Evolutionary conservation across 2,888 invertebrate genomes (phyloP).

Genomic region (Horisme vitalbata): DNA sequence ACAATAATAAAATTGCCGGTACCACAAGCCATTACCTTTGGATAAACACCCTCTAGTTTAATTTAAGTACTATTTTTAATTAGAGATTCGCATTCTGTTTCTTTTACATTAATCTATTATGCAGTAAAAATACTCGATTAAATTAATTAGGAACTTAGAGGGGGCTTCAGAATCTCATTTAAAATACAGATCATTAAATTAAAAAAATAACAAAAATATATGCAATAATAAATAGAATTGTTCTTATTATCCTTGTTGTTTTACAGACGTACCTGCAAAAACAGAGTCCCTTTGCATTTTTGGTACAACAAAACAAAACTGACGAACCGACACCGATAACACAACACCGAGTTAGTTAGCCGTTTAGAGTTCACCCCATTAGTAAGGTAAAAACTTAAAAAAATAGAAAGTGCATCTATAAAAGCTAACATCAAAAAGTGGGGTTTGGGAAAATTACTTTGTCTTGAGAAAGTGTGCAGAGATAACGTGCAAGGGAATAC

Average conservation of each 20-base stretch:
- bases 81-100: constrained; percentile 65
- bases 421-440: constrained; percentile 34
- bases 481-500: too few species aligned
- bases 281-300: constrained; percentile 54
- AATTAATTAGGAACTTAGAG: constrained; percentile 65
- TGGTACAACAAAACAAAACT: constrained; percentile 31
- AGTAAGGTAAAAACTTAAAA: constrained; percentile 45
- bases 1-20: constrained; percentile 59
- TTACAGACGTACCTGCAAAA: constrained; percentile 77
- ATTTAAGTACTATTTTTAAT: constrained; percentile 77
- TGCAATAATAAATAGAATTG: constrained; percentile 54
- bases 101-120: constrained; percentile 36
- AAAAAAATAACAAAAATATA: constrained; percentile 37
- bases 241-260: constrained; percentile 63
- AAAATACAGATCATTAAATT: constrained; percentile 50
- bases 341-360: constrained; percentile 24
- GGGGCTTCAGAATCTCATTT: constrained; percentile 62
- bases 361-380: constrained; percentile 47
- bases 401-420: constrained; percentile 44
- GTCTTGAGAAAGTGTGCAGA: not conserved
- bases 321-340: constrained; percentile 33
- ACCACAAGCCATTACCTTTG: constrained; percentile 62
- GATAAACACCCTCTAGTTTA: constrained; percentile 60
- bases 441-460: constrained; percentile 41
- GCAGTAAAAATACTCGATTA: constrained; percentile 21